A percentile compares a stretch with the other conserved stretches of the same genome.
Evolutionary conservation across 2,113 vertebrate genomes (phyloP).

Genomic region (Dolichallabes microphthalmus): DNA sequence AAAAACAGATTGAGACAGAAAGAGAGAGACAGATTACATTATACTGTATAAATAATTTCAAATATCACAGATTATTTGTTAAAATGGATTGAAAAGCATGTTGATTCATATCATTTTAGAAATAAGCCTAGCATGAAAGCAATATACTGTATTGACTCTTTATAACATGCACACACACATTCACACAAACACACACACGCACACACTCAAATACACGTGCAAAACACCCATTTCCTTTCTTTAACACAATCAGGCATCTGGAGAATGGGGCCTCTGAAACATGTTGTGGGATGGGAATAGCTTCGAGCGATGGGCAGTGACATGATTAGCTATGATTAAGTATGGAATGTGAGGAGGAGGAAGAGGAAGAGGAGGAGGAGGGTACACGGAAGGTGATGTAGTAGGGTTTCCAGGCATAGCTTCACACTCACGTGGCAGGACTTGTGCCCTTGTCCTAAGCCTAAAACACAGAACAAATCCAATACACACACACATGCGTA

Average conservation of each 20-base stretch:
- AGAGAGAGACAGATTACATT: background rate
- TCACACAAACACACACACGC: constrained; percentile 11
- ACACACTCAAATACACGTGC: constrained; percentile 22
- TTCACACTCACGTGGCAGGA: constrained; percentile 20
- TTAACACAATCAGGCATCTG: constrained; percentile 40
- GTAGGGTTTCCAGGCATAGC: constrained; percentile 9
- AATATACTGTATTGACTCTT: background rate
- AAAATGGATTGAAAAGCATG: background rate
- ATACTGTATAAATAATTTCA: background rate
- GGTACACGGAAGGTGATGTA: constrained; percentile 7
- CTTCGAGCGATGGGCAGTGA: constrained; percentile 52
- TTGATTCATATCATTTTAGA: background rate
- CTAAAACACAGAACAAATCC: constrained; percentile 18
- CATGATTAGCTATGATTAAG: constrained; percentile 61
- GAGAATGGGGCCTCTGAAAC: constrained; percentile 39
- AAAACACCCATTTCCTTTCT: constrained; percentile 30
- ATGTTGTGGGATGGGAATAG: constrained; percentile 51
- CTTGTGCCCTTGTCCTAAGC: constrained; percentile 8
- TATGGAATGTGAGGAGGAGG: constrained; percentile 58
- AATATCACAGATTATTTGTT: background rate
- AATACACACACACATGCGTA: constrained; percentile 45
- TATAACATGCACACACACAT: background rate
- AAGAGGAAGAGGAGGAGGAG: constrained; percentile 5
- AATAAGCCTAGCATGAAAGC: constrained; percentile 17
- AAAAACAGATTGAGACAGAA: background rate